Percentiles rank a stretch among this genome's conserved stretches.
These are phyloP conservation scores for Euproctis similis DNA, from an alignment of 2,888 invertebrate species.

Conservation along the genomic window DNA sequence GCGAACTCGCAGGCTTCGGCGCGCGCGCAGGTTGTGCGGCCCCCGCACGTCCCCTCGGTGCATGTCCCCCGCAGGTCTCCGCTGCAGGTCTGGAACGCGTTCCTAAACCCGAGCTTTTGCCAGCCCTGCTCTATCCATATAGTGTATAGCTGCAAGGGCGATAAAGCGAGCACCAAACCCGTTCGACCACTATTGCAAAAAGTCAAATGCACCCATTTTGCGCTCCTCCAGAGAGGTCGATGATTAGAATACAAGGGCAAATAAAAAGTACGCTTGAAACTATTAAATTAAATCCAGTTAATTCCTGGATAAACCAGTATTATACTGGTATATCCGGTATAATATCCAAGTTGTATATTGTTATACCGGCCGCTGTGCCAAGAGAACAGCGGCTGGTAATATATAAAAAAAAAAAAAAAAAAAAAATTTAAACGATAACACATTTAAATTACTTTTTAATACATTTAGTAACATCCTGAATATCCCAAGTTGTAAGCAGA, in stretches of 20 bases:
- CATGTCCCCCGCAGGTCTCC: conserved; percentile 17
- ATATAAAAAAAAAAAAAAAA: too few species aligned
- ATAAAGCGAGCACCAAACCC: conserved; percentile 46
- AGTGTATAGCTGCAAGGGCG: conserved; percentile 48
- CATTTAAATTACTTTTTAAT: too few species aligned
- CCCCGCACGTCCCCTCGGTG: conserved; percentile 23
- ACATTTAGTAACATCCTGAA: too few species aligned
- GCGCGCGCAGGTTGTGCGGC: conserved; percentile 48
- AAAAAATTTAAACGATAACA: too few species aligned
- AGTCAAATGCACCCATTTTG: conserved; percentile 24
- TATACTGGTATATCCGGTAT: too few species aligned
- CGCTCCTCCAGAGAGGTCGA: conserved; percentile 23
- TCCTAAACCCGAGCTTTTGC: conserved; percentile 58
- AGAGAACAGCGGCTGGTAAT: too few species aligned
- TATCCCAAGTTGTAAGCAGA: too few species aligned
- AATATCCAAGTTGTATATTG: too few species aligned
- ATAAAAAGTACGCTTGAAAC: conserved; percentile 10
- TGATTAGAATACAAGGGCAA: conserved; percentile 25
- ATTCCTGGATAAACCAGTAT: too few species aligned
- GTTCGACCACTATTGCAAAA: conserved; percentile 39
- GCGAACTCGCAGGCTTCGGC: conserved; percentile 50
- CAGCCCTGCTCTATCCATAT: conserved; percentile 46
- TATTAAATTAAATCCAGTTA: too few species aligned
- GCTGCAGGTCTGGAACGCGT: conserved; percentile 36
- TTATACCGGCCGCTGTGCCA: too few species aligned